Evolutionary conservation across 2,888 invertebrate species (phyloP).

Genomic region (Cephus nigrinus): DNA sequence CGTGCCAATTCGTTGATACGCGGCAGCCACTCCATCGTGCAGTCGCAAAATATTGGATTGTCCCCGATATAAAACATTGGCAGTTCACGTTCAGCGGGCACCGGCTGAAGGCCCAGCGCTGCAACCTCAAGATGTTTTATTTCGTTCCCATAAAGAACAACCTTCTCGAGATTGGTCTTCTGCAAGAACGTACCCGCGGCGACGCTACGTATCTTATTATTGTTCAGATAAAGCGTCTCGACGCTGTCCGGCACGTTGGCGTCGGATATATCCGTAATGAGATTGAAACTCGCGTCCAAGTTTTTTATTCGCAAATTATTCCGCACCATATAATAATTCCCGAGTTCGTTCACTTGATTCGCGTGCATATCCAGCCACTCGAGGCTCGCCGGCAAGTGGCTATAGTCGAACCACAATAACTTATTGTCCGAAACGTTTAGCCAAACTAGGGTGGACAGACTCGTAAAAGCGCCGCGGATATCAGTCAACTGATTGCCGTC

Average conservation of each 20-base stretch:
- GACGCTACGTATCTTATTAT: conserved; percentile 78
- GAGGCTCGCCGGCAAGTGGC: conserved; percentile 79
- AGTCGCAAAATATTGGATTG: conserved; percentile 88
- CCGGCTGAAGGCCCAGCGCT: conserved; percentile 76
- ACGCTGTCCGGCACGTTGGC: conserved; percentile 80
- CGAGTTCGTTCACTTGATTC: conserved; percentile 80
- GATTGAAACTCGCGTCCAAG: conserved; percentile 82
- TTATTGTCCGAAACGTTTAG: conserved; percentile 85
- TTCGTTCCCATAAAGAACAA: conserved; percentile 81
- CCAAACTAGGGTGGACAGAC: conserved; percentile 80
- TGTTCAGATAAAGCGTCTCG: conserved; percentile 78
- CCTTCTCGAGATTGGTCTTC: conserved; percentile 79
- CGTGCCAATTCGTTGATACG: conserved; percentile 81
- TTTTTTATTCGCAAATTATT: conserved; percentile 77
- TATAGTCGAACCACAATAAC: conserved; percentile 83
- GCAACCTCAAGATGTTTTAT: conserved; percentile 79
- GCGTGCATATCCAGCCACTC: conserved; percentile 86
- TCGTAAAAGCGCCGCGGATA: conserved; percentile 82
- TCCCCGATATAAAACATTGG: conserved; percentile 84
- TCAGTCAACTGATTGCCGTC: conserved; percentile 83
- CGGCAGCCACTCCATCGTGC: conserved; percentile 88
- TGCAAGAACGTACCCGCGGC: conserved; percentile 77
- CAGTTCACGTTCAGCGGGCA: conserved; percentile 75
- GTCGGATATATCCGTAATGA: conserved; percentile 75
- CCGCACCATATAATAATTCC: conserved; percentile 77